A percentile compares a stretch with the other conserved stretches of the same genome.
Evolutionary conservation across 2,797 vertebrate species (phyloP).

Genomic region (Amphiprion clarkii): DNA sequence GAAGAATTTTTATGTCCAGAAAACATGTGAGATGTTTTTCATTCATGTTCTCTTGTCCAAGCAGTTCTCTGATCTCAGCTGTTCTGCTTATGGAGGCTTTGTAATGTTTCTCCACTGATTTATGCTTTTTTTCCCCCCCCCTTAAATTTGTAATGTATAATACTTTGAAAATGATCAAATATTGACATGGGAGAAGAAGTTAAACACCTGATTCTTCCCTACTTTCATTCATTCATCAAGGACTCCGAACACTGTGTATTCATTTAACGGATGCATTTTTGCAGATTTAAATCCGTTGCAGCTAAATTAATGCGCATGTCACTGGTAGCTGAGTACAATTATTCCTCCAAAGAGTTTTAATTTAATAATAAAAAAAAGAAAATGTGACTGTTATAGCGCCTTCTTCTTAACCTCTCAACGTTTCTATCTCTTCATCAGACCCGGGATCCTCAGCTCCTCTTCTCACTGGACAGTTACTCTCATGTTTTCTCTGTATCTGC

Average conservation of each 20-base stretch:
- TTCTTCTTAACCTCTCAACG: not conserved
- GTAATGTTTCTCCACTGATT: slow-evolving; percentile 11
- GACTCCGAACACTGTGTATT: not conserved
- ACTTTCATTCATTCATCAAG: not conserved
- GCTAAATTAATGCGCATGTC: not conserved
- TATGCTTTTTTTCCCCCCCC: not conserved
- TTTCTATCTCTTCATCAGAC: slow-evolving; percentile 81
- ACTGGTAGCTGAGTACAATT: not conserved
- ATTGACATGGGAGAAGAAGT: not conserved
- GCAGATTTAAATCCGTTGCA: no score
- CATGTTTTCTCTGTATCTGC: slow-evolving; percentile 90
- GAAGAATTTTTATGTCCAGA: slow-evolving; percentile 40
- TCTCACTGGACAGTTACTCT: slow-evolving; percentile 90
- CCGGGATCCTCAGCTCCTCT: slow-evolving; percentile 92
- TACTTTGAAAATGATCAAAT: not conserved
- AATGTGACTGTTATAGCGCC: not conserved
- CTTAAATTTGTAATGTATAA: not conserved
- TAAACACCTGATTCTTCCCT: not conserved
- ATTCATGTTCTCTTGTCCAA: slow-evolving; percentile 30
- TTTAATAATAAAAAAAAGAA: not conserved
- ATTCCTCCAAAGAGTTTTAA: not conserved
- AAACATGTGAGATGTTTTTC: slow-evolving; percentile 42
- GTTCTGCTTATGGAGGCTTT: slow-evolving; percentile 26
- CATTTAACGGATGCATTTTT: not conserved
- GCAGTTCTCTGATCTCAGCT: slow-evolving; percentile 14